Percentiles rank a stretch among this genome's conserved stretches.
phyloP scores from a whole-genome alignment of 2,113 vertebrate genomes.

The Stigmatopora argus region DNA sequence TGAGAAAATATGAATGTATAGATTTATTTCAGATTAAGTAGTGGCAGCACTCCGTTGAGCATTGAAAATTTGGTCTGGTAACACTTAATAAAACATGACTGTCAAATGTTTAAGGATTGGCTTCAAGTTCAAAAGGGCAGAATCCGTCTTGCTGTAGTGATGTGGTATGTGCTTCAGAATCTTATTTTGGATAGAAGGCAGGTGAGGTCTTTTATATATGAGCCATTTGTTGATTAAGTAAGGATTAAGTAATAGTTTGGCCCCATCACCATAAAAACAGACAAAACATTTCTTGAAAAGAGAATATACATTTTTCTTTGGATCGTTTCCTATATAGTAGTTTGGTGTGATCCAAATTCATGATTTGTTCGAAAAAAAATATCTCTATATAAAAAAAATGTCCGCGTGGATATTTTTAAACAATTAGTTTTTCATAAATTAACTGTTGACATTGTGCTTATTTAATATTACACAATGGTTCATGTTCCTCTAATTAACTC shows the following conservation, averaged over 20 bases:
- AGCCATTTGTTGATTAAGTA: too few relatives aligned
- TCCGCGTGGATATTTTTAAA: neutral
- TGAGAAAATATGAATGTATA: slow-evolving; percentile 17
- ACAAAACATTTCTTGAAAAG: too few relatives aligned
- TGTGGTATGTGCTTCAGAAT: neutral
- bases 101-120: neutral
- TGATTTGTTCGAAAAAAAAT: too few relatives aligned
- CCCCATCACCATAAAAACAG: too few relatives aligned
- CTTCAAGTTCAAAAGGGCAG: slow-evolving; percentile 8
- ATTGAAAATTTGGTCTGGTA: slow-evolving; percentile 3
- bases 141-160: neutral
- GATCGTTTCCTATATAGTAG: too few relatives aligned
- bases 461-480: neutral
- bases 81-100: neutral
- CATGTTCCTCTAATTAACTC: neutral
- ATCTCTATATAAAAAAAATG: too few relatives aligned
- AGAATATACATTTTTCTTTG: too few relatives aligned
- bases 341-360: too few relatives aligned
- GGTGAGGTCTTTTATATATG: neutral
- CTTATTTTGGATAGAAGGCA: neutral
- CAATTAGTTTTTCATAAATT: neutral
- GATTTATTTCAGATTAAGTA: slow-evolving; percentile 32
- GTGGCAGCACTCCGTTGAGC: neutral
- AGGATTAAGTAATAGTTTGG: too few relatives aligned
- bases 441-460: neutral